A percentile compares a stretch with the other conserved stretches of the same genome.
Conservation (phyloP, 2,888 invertebrate genomes). For the Ectobius pallidus region DNA sequence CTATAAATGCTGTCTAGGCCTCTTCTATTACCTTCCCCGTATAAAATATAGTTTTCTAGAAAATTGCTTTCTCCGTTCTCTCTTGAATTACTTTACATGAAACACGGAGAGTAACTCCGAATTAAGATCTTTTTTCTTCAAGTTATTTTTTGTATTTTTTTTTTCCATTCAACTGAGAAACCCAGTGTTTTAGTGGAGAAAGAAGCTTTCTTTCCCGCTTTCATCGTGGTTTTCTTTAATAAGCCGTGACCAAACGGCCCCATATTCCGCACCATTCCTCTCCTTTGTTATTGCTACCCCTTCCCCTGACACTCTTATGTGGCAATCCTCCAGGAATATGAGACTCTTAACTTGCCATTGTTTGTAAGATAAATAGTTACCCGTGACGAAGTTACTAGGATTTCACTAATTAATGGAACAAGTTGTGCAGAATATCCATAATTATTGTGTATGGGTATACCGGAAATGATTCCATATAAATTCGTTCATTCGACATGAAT, state of each 20-base stretch:
- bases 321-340: too few relatives aligned
- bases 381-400: too few relatives aligned
- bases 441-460: too few relatives aligned
- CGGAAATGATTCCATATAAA: too few relatives aligned
- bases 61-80: neutral
- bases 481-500: too few relatives aligned
- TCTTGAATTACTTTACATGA: neutral
- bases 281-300: neutral
- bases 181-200: neutral
- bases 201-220: conserved; percentile 9
- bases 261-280: neutral
- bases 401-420: too few relatives aligned
- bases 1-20: neutral
- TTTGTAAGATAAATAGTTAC: too few relatives aligned
- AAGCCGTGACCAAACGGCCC: conserved; percentile 31
- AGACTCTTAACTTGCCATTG: too few relatives aligned
- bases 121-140: neutral
- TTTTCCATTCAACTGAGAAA: too few relatives aligned
- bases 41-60: conserved; percentile 12
- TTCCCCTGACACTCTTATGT: neutral
- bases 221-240: conserved; percentile 31
- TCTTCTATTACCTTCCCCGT: neutral
- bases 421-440: too few relatives aligned
- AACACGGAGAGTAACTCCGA: neutral
- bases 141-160: neutral